Base-by-base conservation (phyloP, 2,888 invertebrate species). In the Philhelius pedissequus region DNA sequence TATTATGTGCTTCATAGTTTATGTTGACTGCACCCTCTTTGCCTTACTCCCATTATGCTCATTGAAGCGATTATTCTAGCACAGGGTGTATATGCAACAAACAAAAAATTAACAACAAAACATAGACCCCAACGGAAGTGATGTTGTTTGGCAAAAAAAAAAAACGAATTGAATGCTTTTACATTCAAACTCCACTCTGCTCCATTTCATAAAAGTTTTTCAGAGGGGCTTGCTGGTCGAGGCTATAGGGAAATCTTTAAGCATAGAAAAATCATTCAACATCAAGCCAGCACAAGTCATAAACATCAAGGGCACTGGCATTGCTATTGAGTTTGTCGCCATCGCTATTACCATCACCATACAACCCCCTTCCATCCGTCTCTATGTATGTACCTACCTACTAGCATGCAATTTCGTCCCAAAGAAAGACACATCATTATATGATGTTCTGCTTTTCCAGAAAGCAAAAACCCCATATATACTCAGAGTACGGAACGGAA, bases 231-330 rank as follows among this genome's bases (percentile, higher is more conserved):
- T n/a, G n/a, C n/a, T 20, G 13, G n/a, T 4, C 4, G 58, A 38
- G 7, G 22, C 38, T 22, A n/a, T n/a, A 7, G 20, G 35, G 58
- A 38, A 15, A 22, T 45, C 54, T 15, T 45, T 13, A 35, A 43
- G 25, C 22, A 32, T 50, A 69, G 32, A 20, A 40, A 13, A 35
- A 11, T 3, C 48, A 73, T 66, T 52, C 60, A 58, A 75, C 62
- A 60, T 82, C 71, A 71, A 68, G 58, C 79, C 75, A 70, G 83
- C 58, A 75, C 73, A 64, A 82, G 62, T 74, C 64, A 75, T 71
- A 83, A 73, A 64, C 83, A 79, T 79, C 70, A 68, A 75, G 80
- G 75, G 79, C 75, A 70, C 70, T 80, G 75, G 75, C 84, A 79
- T 70, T 79, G 70, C 75, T 58, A 75, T 45, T 66, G 27, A 52